phyloP scores from a whole-genome alignment of 1,140 invertebrate genomes.

The Neotoxoptera formosana region DNA sequence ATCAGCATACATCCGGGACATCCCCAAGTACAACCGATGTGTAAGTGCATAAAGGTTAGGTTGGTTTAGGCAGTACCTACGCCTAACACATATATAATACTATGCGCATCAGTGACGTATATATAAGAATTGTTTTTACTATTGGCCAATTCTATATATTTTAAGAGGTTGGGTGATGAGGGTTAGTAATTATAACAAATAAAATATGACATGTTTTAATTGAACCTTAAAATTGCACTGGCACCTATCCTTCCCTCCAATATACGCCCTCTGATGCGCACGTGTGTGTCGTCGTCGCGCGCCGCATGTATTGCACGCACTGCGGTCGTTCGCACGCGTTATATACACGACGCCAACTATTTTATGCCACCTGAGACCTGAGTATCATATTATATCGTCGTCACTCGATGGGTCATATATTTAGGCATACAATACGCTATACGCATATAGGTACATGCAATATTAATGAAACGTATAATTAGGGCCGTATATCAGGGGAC shows the following conservation, averaged over 20 bases:
- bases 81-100: neutral
- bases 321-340: neutral
- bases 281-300: no score
- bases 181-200: no score
- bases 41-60: neutral
- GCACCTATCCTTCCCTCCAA: no score
- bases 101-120: no score
- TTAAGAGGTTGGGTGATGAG: no score
- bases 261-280: neutral
- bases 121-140: no score
- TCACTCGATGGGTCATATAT: neutral
- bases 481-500: neutral
- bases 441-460: neutral
- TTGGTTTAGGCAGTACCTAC: neutral
- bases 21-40: neutral
- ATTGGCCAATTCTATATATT: no score
- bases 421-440: neutral
- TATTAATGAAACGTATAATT: neutral
- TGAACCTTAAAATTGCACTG: neutral
- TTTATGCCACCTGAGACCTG: conserved; percentile 3
- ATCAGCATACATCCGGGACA: neutral
- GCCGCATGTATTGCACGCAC: neutral
- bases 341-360: neutral
- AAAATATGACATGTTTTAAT: neutral
- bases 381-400: neutral